Evolutionary conservation across 2,797 vertebrate genomes (phyloP).

Genomic region (Oophaga sylvatica): DNA sequence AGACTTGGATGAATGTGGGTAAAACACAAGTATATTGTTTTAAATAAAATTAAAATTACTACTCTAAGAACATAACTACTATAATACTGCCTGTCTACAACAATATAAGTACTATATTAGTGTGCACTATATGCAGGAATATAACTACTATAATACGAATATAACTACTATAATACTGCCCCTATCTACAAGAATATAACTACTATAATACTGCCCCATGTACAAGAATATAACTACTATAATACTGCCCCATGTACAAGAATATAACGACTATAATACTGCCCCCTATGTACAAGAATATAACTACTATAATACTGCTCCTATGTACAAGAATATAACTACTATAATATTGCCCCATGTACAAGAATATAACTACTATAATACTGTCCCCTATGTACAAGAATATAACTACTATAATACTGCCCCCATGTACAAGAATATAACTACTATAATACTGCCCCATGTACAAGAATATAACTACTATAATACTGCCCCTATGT

Average conservation of each 20-base stretch:
- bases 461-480: too few species aligned
- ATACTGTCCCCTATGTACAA: too few species aligned
- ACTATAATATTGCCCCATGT: too few species aligned
- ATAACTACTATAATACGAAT: background rate
- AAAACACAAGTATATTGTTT: background rate
- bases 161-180: background rate
- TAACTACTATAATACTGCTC: too few species aligned
- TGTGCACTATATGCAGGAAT: background rate
- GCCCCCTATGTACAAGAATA: background rate
- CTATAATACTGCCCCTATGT: too few species aligned
- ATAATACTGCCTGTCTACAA: background rate
- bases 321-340: too few species aligned
- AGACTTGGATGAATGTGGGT: conserved; percentile 81
- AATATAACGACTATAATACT: conserved; percentile 6
- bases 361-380: background rate
- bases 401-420: background rate
- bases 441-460: too few species aligned
- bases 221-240: background rate
- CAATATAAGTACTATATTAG: background rate
- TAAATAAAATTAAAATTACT: background rate
- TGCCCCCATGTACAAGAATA: background rate
- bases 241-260: background rate
- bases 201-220: background rate
- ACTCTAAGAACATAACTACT: background rate
- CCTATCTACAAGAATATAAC: background rate